Base-by-base conservation (phyloP, 2,797 vertebrate genomes). In the Trematomus bernacchii region DNA sequence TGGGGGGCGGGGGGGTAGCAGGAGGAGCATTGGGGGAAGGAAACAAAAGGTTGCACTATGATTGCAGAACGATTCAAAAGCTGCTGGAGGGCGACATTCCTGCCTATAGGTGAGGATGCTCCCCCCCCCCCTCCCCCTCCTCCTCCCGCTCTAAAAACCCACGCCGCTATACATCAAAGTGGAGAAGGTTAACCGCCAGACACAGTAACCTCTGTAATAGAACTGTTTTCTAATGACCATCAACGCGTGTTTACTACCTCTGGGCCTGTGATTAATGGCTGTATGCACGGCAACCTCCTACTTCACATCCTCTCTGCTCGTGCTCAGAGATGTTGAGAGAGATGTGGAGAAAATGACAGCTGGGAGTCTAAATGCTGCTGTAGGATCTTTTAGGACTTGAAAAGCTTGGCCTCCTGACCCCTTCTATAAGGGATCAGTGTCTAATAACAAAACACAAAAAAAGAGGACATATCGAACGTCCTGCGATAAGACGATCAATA, bases 1-100 rank as follows among this genome's bases (percentile, higher is more conserved):
- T 73, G 74, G 70, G 27, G 4, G 60, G 71, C 37, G 46, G 51
- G 73, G 73, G 65, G 51, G 61, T 23, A 46, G 79, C 59, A 73
- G 76, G 65, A 78, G 85, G 77, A 81, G 89, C 74, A 84, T 52
- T 40, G 86, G 84, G 79, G 88, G 83, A 85, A 82, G 89, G 86
- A 89, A 92, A 93, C 89, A 91, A 94, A 94, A 94, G 93, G 92
- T 93, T 93, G 94, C 88, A 91, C 73, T 80, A 91, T 86, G 91
- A 94, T 95, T 93, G 92, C 92, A 93, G 86, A 89, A 90, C 80
- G 78, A 86, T 87, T 89, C 88, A 87, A 84, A 87, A 91, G 91
- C 85, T 76, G 83, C 87, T 88, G 79, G 88, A 90, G 79, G 75
- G 85, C 88, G 80, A 85, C 90, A 89, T 91, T 91, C 89, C 85